Evolutionary conservation across 2,113 vertebrate genomes (phyloP).

Genomic region (Osmerus eperlanus): DNA sequence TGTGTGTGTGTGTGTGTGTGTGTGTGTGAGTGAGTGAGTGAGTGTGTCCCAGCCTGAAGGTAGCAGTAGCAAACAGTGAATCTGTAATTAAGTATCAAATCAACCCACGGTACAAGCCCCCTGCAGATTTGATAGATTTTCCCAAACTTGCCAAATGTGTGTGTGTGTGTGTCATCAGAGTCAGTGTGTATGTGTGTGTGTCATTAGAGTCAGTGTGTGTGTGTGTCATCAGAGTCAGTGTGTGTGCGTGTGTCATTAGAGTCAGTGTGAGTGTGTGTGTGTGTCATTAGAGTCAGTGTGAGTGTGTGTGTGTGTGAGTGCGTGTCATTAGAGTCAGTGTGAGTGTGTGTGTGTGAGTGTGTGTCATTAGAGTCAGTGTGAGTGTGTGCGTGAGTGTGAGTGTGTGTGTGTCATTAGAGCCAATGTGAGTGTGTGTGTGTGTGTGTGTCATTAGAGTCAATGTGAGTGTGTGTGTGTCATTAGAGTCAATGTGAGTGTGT

Average conservation of each 20-base stretch:
- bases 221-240: neutral
- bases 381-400: neutral
- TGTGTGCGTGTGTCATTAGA: neutral
- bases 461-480: neutral
- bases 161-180: constrained; percentile 13
- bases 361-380: too few relatives aligned
- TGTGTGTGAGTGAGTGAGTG: neutral
- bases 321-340: neutral
- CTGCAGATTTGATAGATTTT: constrained; percentile 53
- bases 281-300: too few relatives aligned
- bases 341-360: too few relatives aligned
- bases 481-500: neutral
- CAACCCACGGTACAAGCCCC: constrained; percentile 53
- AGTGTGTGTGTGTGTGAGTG: neutral
- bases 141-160: constrained; percentile 9
- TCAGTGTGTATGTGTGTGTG: neutral
- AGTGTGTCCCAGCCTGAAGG: constrained; percentile 20
- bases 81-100: constrained; percentile 61
- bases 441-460: neutral
- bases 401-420: too few relatives aligned
- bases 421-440: neutral
- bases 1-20: constrained; percentile 4
- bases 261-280: constrained; percentile 45
- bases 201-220: neutral
- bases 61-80: constrained; percentile 40